These are phyloP conservation scores for Motacilla tschutschensis DNA, from an alignment of 2,113 vertebrate species.

Conservation along the genomic window DNA sequence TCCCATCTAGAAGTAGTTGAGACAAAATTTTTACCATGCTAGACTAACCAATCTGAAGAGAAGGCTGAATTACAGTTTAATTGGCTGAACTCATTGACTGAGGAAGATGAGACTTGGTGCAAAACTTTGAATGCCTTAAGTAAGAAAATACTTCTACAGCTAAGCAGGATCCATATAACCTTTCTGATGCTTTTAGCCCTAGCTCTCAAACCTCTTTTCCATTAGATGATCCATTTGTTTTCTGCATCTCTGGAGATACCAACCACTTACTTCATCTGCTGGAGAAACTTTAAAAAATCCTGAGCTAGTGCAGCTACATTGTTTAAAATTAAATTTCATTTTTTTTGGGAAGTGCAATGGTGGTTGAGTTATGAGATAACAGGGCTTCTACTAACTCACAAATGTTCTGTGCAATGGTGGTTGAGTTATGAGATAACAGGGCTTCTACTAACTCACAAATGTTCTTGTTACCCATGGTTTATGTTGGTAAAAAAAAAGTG, in stretches of 20 bases:
- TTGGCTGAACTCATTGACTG: not conserved
- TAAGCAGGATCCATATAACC: not conserved
- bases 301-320: not conserved
- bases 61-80: not conserved
- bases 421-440: not conserved
- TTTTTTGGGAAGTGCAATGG: not conserved
- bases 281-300: not conserved
- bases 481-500: not conserved
- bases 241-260: not conserved
- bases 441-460: rapidly evolving
- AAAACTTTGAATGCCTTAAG: not conserved
- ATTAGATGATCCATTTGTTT: not conserved
- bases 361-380: not conserved
- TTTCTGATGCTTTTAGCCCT: not conserved
- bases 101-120: not conserved
- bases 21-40: not conserved
- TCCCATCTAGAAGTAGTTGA: not conserved
- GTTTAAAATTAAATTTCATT: not conserved
- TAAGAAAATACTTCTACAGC: not conserved
- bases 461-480: not conserved
- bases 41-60: not conserved
- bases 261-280: not conserved
- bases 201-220: not conserved
- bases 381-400: rapidly evolving
- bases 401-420: not conserved